Base-by-base conservation (phyloP, 2,888 invertebrate genomes). In the Brachylomia viminalis region DNA sequence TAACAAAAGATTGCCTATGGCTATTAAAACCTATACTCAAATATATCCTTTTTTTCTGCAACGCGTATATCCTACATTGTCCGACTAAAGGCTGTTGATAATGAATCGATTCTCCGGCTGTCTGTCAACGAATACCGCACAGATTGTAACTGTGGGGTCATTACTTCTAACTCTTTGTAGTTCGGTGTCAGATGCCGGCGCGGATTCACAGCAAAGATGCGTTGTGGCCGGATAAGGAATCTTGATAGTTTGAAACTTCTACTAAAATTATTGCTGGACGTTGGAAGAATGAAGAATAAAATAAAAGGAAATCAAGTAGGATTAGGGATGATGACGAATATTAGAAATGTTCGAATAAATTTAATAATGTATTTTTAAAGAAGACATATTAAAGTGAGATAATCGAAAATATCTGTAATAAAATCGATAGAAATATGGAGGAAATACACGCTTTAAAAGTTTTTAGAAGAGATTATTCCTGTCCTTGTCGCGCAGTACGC, bases 91-190 rank as follows among this genome's bases (percentile, higher is more conserved):
- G 20, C 56, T 2, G 47, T 56, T 47, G 61, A 75, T 75, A 85
- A 84, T 84, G 81, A 84, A 85, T 75, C 71, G 85, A 62, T 82
- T 81, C 66, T 65, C 49, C 68, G 71, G 52, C 72, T 70, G 82
- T 80, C 82, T 72, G 69, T 82, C 82, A 82, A 54, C 81, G 52
- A 38, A 59, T 49, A 23, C 76, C 80, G 47, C 81, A 80, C 76
- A 61, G 71, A 79, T 49, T 33, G 80, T 72, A 52, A 75, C 61
- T 62, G 56, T 56, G 65, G 47, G 79, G 76, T 77, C 86, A 86
- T 83, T 87, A 83, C 79, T 79, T 79, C 45, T 56, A 83, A 72
- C 76, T 76, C 86, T 86, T 83, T 83, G 87, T 87, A 76, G 64
- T 68, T 11, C 64, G 45, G 72, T 74, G 68, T 77, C 72, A 42